phyloP scores from a whole-genome alignment of 2,888 invertebrate species.

The Calameuta idolon region DNA sequence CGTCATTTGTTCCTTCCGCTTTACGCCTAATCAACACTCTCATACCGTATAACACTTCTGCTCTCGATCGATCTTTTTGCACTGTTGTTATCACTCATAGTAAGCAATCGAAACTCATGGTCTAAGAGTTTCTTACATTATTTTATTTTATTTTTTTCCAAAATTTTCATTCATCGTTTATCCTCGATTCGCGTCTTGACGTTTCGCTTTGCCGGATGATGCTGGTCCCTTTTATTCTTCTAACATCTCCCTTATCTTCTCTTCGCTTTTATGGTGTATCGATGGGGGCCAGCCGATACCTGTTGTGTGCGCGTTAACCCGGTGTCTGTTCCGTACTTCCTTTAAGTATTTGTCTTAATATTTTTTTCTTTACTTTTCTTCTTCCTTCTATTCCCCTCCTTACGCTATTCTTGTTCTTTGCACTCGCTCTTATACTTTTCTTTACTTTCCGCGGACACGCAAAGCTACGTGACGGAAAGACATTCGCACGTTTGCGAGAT shows the following conservation, averaged over 20 bases:
- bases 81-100: not conserved
- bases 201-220: not conserved
- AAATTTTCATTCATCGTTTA: not conserved
- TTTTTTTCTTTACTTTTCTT: not conserved
- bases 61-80: not conserved
- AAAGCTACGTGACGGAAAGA: not conserved
- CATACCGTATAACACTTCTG: not conserved
- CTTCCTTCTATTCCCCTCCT: not conserved
- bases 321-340: not conserved
- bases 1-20: not conserved
- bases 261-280: not conserved
- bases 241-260: not conserved
- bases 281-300: not conserved
- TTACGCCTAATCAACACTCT: not conserved
- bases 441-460: not conserved
- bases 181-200: not conserved
- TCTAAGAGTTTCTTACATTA: not conserved
- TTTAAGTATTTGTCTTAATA: not conserved
- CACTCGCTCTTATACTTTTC: not conserved
- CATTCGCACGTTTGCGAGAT: not conserved
- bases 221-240: not conserved
- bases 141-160: not conserved
- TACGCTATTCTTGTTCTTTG: not conserved
- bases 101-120: not conserved
- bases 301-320: not conserved